Evolutionary conservation across 2,888 invertebrate genomes (phyloP).

Genomic region (Eremobia ochroleuca): DNA sequence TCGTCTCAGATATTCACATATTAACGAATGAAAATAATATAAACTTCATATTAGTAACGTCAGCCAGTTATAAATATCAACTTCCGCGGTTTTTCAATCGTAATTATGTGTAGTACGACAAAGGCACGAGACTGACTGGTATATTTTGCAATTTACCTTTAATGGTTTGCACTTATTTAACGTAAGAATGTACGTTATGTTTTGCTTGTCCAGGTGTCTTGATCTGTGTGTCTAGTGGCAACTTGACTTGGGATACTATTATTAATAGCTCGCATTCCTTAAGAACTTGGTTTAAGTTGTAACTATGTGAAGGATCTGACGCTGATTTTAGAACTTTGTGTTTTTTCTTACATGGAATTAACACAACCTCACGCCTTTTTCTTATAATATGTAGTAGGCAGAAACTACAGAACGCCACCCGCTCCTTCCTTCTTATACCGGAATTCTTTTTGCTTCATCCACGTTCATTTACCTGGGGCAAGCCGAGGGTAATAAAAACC

Average conservation of each 20-base stretch:
- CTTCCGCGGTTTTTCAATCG: conserved; percentile 75
- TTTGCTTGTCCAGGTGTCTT: conserved; percentile 61
- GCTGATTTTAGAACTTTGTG: neutral
- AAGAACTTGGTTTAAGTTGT: conserved; percentile 23
- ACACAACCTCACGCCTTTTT: neutral
- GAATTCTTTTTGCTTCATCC: neutral
- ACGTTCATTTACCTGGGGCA: neutral
- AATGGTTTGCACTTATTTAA: conserved; percentile 64
- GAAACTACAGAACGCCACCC: neutral
- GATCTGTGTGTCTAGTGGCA: conserved; percentile 33
- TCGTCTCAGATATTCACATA: conserved; percentile 47
- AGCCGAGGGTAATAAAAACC: neutral
- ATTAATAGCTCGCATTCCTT: conserved; percentile 44
- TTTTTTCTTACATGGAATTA: neutral
- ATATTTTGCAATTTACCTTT: conserved; percentile 68
- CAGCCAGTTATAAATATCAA: conserved; percentile 68
- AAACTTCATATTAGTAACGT: conserved; percentile 66
- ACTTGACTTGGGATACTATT: conserved; percentile 36
- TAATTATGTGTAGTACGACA: conserved; percentile 66
- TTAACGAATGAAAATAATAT: conserved; percentile 56
- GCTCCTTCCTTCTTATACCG: neutral
- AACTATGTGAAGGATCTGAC: neutral
- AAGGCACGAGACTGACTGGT: conserved; percentile 62
- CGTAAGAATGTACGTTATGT: conserved; percentile 65
- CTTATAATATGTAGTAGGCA: too few species aligned